phyloP scores from a whole-genome alignment of 2,797 vertebrate species.

The Valencia hispanica region DNA sequence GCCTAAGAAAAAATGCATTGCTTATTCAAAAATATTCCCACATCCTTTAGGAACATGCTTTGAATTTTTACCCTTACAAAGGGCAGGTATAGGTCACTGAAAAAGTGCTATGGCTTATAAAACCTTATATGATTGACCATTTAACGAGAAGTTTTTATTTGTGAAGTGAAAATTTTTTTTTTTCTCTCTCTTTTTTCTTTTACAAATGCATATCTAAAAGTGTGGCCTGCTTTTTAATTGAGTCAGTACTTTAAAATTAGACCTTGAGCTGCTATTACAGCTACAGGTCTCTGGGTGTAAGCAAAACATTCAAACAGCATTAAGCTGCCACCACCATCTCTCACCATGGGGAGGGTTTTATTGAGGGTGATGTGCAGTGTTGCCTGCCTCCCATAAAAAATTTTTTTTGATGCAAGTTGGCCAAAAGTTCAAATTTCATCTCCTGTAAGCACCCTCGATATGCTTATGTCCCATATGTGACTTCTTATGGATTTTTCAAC shows the following conservation, averaged over 20 bases:
- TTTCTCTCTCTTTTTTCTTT: too few species aligned
- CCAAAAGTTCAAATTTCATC: background rate
- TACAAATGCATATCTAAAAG: background rate
- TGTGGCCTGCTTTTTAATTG: background rate
- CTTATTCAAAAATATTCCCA: background rate
- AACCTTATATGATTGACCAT: background rate
- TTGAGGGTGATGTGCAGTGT: too few species aligned
- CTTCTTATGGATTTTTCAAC: too few species aligned
- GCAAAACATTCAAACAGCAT: too few species aligned
- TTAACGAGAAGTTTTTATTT: background rate
- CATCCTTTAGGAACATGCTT: background rate
- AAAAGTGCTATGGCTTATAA: background rate
- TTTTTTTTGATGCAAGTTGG: background rate
- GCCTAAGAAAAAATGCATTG: background rate
- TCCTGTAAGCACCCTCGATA: too few species aligned
- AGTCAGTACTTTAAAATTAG: background rate
- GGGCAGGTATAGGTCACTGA: background rate
- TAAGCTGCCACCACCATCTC: too few species aligned
- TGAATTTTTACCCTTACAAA: background rate
- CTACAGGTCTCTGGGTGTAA: too few species aligned
- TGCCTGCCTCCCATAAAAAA: too few species aligned
- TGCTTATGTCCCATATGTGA: too few species aligned
- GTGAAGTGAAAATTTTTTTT: too few species aligned
- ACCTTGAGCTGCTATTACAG: too few species aligned
- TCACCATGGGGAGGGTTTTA: too few species aligned